These are phyloP conservation scores for Sebastes hubbsi DNA, from an alignment of 2,797 vertebrate genomes.

Conservation along the genomic window DNA sequence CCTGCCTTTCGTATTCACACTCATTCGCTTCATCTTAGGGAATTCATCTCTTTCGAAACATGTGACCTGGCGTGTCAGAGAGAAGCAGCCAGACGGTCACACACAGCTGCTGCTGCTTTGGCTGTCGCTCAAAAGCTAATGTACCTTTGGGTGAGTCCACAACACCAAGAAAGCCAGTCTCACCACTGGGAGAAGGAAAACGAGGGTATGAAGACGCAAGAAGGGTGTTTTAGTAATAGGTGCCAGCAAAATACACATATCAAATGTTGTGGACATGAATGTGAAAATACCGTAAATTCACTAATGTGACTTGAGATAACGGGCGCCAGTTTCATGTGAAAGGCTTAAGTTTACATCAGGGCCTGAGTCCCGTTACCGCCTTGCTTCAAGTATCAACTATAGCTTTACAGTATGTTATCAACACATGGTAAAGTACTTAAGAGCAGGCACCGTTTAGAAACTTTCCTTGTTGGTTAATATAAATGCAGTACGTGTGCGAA, in stretches of 20 bases:
- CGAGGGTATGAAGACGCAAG: neutral
- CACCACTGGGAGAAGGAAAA: constrained; percentile 9
- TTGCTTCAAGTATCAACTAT: neutral
- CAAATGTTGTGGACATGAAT: neutral
- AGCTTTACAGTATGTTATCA: neutral
- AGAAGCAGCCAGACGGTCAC: constrained; percentile 56
- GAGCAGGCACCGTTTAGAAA: too few relatives aligned
- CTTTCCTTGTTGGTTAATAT: too few relatives aligned
- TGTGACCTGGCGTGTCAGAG: constrained; percentile 54
- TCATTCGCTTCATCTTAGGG: constrained; percentile 10
- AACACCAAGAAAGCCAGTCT: constrained; percentile 29
- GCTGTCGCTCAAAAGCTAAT: constrained; percentile 68
- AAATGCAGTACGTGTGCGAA: rapidly evolving
- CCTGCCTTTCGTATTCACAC: neutral
- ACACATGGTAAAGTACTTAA: neutral
- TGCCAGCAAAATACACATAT: neutral
- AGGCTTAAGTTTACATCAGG: too few relatives aligned
- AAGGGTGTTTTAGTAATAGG: neutral
- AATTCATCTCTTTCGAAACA: constrained; percentile 43
- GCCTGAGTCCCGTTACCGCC: too few relatives aligned
- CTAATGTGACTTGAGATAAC: too few relatives aligned
- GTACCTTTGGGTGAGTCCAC: constrained; percentile 54
- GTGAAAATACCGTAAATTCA: neutral
- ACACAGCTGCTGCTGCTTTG: constrained; percentile 77
- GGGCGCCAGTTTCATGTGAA: too few relatives aligned